phyloP scores from a whole-genome alignment of 2,888 invertebrate species.

The Creontiades dilutus region DNA sequence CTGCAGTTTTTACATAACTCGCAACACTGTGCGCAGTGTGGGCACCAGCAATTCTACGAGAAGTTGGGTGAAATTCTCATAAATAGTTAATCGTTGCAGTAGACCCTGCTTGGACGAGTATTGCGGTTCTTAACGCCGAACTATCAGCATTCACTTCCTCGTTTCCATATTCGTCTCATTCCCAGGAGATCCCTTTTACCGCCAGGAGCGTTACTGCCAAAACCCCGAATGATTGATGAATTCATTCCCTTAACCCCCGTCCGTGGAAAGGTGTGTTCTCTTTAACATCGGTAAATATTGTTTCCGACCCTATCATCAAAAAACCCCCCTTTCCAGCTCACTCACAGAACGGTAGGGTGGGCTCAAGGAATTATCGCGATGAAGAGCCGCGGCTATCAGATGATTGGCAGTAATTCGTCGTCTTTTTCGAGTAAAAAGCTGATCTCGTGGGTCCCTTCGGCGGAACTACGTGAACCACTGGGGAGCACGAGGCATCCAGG shows the following conservation, averaged over 20 bases:
- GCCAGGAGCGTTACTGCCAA: not conserved
- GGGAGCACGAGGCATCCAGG: conserved; percentile 38
- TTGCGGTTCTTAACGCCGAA: no score
- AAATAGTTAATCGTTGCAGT: no score
- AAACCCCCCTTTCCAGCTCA: not conserved
- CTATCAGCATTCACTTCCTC: not conserved
- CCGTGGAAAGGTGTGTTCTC: not conserved
- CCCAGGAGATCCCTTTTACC: not conserved
- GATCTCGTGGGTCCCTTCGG: not conserved
- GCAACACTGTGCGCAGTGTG: no score
- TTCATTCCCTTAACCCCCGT: not conserved
- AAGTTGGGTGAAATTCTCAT: no score
- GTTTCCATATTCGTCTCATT: not conserved
- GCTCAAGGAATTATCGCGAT: conserved; percentile 7
- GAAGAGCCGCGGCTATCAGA: conserved; percentile 15
- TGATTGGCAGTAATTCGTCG: conserved; percentile 35
- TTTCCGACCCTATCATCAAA: conserved; percentile 14
- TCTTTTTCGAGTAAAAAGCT: not conserved
- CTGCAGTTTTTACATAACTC: no score
- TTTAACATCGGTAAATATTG: conserved; percentile 1
- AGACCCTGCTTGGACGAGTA: no score
- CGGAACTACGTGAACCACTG: not conserved
- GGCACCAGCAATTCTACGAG: no score
- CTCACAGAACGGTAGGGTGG: conserved; percentile 2
- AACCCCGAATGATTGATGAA: not conserved